Percentiles rank a stretch among this genome's conserved stretches.
Conservation (phyloP, 2,797 vertebrate species). For the Tokudaia muenninki region DNA sequence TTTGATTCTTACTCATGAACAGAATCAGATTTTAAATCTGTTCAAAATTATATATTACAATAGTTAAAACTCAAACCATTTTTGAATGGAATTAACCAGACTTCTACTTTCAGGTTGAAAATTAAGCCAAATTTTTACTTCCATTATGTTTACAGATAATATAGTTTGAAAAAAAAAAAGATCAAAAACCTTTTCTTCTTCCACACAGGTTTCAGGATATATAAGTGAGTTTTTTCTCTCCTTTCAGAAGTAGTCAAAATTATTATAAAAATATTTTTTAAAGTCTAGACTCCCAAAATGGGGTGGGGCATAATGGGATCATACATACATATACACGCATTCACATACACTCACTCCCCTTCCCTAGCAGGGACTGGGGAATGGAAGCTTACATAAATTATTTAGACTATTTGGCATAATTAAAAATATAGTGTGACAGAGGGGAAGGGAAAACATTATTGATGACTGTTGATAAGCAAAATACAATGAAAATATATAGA, state of each 20-base stretch:
- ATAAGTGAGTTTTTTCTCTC: conserved; percentile 65
- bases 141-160: conserved; percentile 71
- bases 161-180: conserved; percentile 66
- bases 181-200: conserved; percentile 75
- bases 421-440: conserved; percentile 73
- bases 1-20: conserved; percentile 74
- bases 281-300: conserved; percentile 68
- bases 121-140: conserved; percentile 73
- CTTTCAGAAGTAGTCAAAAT: conserved; percentile 76
- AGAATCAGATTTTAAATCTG: conserved; percentile 76
- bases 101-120: conserved; percentile 66
- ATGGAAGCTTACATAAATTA: conserved; percentile 65
- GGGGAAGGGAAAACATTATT: conserved; percentile 70
- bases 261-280: conserved; percentile 34
- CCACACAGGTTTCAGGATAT: conserved; percentile 66
- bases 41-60: conserved; percentile 78
- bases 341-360: conserved; percentile 60
- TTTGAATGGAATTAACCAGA: conserved; percentile 65
- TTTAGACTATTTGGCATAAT: conserved; percentile 79
- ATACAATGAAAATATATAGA: conserved; percentile 79
- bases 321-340: conserved; percentile 61
- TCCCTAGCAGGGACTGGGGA: conserved; percentile 63
- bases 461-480: conserved; percentile 80
- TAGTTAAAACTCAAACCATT: conserved; percentile 69
- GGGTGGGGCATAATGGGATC: conserved; percentile 67